These are phyloP conservation scores for Megathymus violae DNA, from an alignment of 1,140 invertebrate genomes.

Conservation along the genomic window DNA sequence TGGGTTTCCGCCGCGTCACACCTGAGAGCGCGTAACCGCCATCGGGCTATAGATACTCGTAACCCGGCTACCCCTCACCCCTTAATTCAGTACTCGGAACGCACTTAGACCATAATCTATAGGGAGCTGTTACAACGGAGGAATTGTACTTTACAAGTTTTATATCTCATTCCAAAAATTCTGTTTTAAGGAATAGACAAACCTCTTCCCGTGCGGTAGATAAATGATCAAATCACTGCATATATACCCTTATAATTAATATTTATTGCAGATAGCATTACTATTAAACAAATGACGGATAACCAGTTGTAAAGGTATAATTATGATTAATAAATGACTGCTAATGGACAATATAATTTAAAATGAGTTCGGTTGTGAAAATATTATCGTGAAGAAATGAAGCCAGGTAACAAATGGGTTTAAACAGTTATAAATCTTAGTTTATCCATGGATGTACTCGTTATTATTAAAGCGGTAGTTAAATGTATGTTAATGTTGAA, in stretches of 20 bases:
- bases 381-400: neutral
- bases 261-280: neutral
- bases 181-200: no score
- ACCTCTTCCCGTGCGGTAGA: no score
- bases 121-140: slow-evolving; percentile 58
- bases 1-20: slow-evolving; percentile 79
- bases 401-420: neutral
- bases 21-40: slow-evolving; percentile 79
- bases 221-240: no score
- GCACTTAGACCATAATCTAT: slow-evolving; percentile 52
- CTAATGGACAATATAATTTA: slow-evolving; percentile 2
- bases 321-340: slow-evolving; percentile 3
- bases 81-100: slow-evolving; percentile 65
- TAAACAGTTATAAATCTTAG: slow-evolving; percentile 12
- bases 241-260: neutral
- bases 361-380: neutral
- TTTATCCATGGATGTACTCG: slow-evolving; percentile 23
- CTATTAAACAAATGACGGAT: neutral
- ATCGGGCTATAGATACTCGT: slow-evolving; percentile 73
- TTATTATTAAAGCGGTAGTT: slow-evolving; percentile 26
- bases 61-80: slow-evolving; percentile 65
- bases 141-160: no score
- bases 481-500: slow-evolving; percentile 3
- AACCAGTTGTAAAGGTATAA: slow-evolving; percentile 2
- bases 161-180: no score